Evolutionary conservation across 2,797 vertebrate genomes (phyloP), one percentile per base, ranked within the genome.

Genomic region (Moxostoma hubbsi): DNA sequence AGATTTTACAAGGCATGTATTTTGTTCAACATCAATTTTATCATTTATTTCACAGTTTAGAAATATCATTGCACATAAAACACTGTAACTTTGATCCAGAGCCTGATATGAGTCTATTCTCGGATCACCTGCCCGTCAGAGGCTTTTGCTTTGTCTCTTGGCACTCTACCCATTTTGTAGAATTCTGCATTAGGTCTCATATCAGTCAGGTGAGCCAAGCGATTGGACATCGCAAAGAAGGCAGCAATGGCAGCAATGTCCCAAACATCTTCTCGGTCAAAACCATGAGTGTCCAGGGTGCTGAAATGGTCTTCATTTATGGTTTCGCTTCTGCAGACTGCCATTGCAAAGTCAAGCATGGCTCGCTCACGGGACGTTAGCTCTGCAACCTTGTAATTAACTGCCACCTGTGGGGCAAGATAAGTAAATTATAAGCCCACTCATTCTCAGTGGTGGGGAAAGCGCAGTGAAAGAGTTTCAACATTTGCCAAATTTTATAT

Each of bases 171-270:
- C 93, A 96, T 85, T 8, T 83, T 88, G 73, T 95, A 96, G 90
- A 96, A 98, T 69, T 96, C 95, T 1, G 75, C 0, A 73, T 96
- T 97, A 5, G 95, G 95, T 80, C 87, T 90, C 89, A 96, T 89
- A 88, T 90, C 93, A 0, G 93, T 90, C 45, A 95, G 87, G 73
- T 96, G 94, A n/a, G 94, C 93, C 11, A 98, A 88, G 0, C 91
- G 87, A 80, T 95, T 97, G 51, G 94, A 95, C 94, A 95, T 92
- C n/a, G 95, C 93, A 59, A 96, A 96, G 84, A 97, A 97, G 8
- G 94, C 93, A 7, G 95, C 79, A 36, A 96, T 91, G 82, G 92
- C 89, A 11, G 90, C 93, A 11, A 96, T 96, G 86, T 96, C 96
- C 96, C 95, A 97, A 64, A 93, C 92, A 1, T 96, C 95, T 83